A percentile compares a stretch with the other conserved stretches of the same genome.
Conservation (phyloP, 2,888 invertebrate genomes). For the Megaustenia siamemsis region DNA sequence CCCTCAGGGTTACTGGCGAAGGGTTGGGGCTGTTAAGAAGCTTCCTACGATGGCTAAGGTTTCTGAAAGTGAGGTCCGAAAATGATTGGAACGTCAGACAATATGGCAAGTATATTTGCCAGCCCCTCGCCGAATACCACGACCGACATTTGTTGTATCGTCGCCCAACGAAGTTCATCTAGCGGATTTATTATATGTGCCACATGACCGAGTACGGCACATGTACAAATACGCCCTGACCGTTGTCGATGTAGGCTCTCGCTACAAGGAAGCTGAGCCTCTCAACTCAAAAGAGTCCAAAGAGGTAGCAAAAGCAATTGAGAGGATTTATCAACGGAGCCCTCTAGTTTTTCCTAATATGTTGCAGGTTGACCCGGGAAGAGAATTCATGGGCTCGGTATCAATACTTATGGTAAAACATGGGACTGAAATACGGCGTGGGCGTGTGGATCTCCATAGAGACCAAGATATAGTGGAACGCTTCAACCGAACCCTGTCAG, state of each 20-base stretch:
- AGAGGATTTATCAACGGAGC: slow-evolving; percentile 27
- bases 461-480: background rate
- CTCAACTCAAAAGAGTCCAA: background rate
- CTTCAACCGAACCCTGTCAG: slow-evolving; percentile 4
- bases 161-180: slow-evolving; percentile 22
- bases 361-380: slow-evolving; percentile 22
- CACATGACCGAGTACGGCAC: background rate
- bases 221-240: slow-evolving; percentile 42
- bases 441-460: background rate
- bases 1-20: no score
- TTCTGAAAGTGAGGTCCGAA: no score
- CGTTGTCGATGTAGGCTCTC: slow-evolving; percentile 32
- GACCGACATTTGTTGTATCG: slow-evolving; percentile 2
- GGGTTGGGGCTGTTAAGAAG: background rate
- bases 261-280: slow-evolving; percentile 5
- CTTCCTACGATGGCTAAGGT: background rate
- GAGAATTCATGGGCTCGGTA: slow-evolving; percentile 24
- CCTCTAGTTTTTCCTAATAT: background rate
- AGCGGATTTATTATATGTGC: slow-evolving; percentile 25
- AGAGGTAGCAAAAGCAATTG: background rate
- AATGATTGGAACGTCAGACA: background rate
- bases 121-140: slow-evolving; percentile 15
- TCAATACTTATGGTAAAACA: slow-evolving; percentile 3
- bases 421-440: background rate
- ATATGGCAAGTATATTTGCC: background rate